Evolutionary conservation across 2,797 vertebrate species (phyloP).

Genomic region (Tachyglossus aculeatus): DNA sequence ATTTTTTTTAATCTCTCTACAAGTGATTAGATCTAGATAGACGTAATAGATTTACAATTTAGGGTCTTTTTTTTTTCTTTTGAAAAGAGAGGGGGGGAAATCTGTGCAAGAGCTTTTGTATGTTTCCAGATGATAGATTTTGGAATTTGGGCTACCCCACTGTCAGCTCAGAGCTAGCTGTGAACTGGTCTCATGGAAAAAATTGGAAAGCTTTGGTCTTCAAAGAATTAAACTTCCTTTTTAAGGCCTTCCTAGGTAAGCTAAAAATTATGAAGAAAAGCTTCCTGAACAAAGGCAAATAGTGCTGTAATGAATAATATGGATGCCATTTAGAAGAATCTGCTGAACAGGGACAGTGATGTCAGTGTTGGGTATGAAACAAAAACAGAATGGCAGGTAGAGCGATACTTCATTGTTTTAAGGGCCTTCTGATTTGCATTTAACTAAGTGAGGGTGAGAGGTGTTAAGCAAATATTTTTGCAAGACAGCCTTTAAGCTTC

Average conservation of each 20-base stretch:
- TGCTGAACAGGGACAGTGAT: constrained; percentile 48
- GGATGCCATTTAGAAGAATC: constrained; percentile 63
- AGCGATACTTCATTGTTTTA: constrained; percentile 64
- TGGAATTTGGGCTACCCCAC: constrained; percentile 99
- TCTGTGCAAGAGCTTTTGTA: constrained; percentile 96
- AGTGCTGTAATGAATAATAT: constrained; percentile 66
- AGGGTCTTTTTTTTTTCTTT: constrained; percentile 72
- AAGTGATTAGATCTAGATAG: constrained; percentile 78
- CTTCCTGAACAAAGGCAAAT: constrained; percentile 83
- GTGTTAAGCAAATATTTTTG: constrained; percentile 57
- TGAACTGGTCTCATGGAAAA: constrained; percentile 99
- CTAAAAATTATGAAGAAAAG: constrained; percentile 91
- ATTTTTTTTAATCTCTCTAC: constrained; percentile 80
- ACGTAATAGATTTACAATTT: constrained; percentile 91
- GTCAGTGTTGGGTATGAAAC: constrained; percentile 67
- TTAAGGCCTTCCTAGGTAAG: constrained; percentile 98
- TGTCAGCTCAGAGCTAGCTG: constrained; percentile 96
- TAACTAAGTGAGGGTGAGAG: constrained; percentile 51
- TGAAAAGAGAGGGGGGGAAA: constrained; percentile 82
- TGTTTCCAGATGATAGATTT: constrained; percentile 99
- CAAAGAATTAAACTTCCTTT: constrained; percentile 98
- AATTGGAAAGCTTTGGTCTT: constrained; percentile 98
- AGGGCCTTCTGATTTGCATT: constrained; percentile 61
- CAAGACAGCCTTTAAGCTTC: constrained; percentile 47
- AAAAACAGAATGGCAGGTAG: constrained; percentile 70